Conservation (phyloP, 2,113 vertebrate genomes). For the Hassar affinis region DNA sequence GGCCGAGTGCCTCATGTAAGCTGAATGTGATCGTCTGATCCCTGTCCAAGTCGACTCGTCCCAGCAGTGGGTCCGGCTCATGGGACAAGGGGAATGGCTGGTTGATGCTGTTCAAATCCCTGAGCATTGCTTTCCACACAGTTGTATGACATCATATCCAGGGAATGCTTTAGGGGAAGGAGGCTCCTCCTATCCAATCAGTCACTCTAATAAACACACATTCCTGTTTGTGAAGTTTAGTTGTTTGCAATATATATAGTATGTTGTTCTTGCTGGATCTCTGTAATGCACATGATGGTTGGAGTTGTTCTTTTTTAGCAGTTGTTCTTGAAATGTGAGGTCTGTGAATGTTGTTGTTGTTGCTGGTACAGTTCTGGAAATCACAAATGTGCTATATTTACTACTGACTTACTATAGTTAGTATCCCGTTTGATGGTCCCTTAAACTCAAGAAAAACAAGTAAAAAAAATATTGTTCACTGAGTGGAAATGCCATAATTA, state of each 20-base stretch:
- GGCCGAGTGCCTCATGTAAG: slow-evolving; percentile 25
- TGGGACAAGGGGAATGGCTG: slow-evolving; percentile 24
- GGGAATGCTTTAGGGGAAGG: slow-evolving; percentile 32
- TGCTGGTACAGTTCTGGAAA: not conserved
- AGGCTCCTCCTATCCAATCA: slow-evolving; percentile 25
- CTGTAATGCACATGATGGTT: not conserved
- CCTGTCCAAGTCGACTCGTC: slow-evolving; percentile 32
- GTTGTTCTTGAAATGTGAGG: not conserved
- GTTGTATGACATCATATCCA: slow-evolving; percentile 31
- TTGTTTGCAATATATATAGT: not conserved
- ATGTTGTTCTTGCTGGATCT: not conserved
- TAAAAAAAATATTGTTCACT: not conserved
- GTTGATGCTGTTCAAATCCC: slow-evolving; percentile 9
- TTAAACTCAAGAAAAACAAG: not conserved
- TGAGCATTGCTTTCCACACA: slow-evolving; percentile 29
- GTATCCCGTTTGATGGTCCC: not conserved
- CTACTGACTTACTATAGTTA: not conserved
- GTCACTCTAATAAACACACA: not conserved
- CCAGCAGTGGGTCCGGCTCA: slow-evolving; percentile 36
- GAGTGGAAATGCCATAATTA: not conserved
- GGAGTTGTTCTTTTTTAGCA: not conserved
- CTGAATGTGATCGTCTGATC: slow-evolving; percentile 40
- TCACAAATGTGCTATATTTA: not conserved
- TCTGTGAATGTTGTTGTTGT: not conserved
- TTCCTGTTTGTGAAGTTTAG: not conserved